Evolutionary conservation across 2,797 vertebrate species (phyloP).

Genomic region (Enteromius unitaeniatus): DNA sequence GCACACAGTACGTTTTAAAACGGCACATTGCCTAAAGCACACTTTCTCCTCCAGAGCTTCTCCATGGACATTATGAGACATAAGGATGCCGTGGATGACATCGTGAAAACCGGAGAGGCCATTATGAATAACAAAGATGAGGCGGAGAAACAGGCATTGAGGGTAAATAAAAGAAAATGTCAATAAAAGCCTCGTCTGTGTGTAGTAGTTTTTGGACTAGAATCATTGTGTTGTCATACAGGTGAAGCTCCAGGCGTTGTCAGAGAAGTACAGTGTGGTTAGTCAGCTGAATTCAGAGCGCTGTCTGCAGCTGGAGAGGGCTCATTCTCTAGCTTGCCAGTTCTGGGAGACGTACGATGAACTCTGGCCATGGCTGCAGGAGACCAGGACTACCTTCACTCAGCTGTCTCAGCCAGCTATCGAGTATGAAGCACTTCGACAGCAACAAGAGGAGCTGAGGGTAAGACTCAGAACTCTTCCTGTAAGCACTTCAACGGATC

Average conservation of each 20-base stretch:
- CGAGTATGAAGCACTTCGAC: slow-evolving; percentile 90
- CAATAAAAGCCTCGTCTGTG: background rate
- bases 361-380: slow-evolving; percentile 94
- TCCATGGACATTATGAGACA: slow-evolving; percentile 98
- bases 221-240: slow-evolving; percentile 61
- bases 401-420: slow-evolving; percentile 89
- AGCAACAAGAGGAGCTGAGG: slow-evolving; percentile 96
- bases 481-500: background rate
- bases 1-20: background rate
- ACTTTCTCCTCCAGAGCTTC: slow-evolving; percentile 81
- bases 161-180: slow-evolving; percentile 74
- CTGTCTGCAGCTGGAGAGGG: slow-evolving; percentile 91
- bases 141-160: slow-evolving; percentile 85
- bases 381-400: slow-evolving; percentile 85
- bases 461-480: slow-evolving; percentile 75
- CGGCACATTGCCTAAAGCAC: background rate
- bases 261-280: slow-evolving; percentile 85
- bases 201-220: background rate
- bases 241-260: slow-evolving; percentile 84
- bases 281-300: slow-evolving; percentile 95
- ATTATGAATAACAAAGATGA: slow-evolving; percentile 87
- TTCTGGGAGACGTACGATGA: slow-evolving; percentile 99
- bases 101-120: slow-evolving; percentile 87
- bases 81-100: slow-evolving; percentile 93
- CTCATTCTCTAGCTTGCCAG: slow-evolving; percentile 91